These are phyloP conservation scores for Dinomys branickii DNA, from an alignment of 2,113 vertebrate species.

Conservation along the genomic window DNA sequence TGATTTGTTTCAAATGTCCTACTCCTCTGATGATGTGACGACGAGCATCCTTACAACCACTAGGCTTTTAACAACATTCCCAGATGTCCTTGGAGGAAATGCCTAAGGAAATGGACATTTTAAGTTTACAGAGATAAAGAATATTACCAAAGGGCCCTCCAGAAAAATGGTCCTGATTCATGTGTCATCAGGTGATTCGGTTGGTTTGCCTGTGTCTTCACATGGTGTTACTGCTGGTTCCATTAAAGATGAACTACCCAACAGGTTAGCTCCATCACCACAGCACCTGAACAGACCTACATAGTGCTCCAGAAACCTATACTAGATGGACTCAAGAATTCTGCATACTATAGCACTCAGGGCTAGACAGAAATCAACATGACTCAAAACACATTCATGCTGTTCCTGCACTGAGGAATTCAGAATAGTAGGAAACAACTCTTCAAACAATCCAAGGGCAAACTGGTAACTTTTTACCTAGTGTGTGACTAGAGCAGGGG, in stretches of 20 bases:
- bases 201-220: neutral
- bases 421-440: neutral
- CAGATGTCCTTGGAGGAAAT: neutral
- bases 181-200: neutral
- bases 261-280: neutral
- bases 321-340: neutral
- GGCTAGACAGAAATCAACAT: neutral
- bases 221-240: neutral
- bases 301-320: neutral
- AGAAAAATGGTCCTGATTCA: constrained; percentile 13
- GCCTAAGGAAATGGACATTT: neutral
- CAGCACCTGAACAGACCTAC: neutral
- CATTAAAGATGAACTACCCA: neutral
- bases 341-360: neutral
- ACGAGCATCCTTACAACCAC: neutral
- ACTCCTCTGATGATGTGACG: neutral
- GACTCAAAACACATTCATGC: neutral
- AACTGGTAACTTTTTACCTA: neutral
- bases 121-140: neutral
- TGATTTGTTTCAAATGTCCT: neutral
- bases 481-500: neutral
- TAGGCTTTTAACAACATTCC: neutral
- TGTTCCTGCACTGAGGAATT: neutral
- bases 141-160: neutral
- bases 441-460: neutral